Base-by-base conservation (phyloP, 2,113 vertebrate genomes). In the Gallinago jamesoni region DNA sequence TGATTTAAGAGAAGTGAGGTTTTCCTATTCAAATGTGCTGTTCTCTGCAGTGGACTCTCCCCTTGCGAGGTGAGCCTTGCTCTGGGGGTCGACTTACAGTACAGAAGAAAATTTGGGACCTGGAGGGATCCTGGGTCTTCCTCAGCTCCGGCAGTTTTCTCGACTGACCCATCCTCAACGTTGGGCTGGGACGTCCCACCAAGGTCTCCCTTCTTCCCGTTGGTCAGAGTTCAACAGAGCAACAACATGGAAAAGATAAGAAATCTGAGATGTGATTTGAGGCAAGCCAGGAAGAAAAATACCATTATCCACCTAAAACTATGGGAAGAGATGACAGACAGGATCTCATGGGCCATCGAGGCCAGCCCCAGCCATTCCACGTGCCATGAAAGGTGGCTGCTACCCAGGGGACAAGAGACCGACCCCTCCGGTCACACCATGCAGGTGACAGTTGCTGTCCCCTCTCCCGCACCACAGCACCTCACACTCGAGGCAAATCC, bases 301-400 rank as follows among this genome's bases (percentile, higher is more conserved):
- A 30, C 4, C 35, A 12, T 60, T 55, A 52, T 57, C 21, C 33
- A n/a, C 23, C 25, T 66, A 55, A 14, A 2, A 0, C 50, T 6
- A 19, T 1, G 11, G 31, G 37, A 83, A 52, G 39, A 73, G 39
- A 45, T 0, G 0, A 59, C 1, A 14, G 19, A 21, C 30, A 68
- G 39, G 21, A 45, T 3, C 2, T 0, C n/a, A 3, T 0, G 0
- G 50, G 12, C 14, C 56, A 48, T 56, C 2, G 4, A 15, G 14
- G 10, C 31, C 57, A 84, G 13, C 48, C 57, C 47, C 57, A 43
- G 31, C 52, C 24, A 3, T 4, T 33, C 79, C 79, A 19, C 0
- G 2, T 27, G 31, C 1, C 0, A 1, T 7, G 56, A 63, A 56
- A 63, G 77, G 27, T 30, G 18, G 25, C 73, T 22, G n/a, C 27